Evolutionary conservation across 1,140 invertebrate genomes (phyloP).

Genomic region (Drosophila orosa): DNA sequence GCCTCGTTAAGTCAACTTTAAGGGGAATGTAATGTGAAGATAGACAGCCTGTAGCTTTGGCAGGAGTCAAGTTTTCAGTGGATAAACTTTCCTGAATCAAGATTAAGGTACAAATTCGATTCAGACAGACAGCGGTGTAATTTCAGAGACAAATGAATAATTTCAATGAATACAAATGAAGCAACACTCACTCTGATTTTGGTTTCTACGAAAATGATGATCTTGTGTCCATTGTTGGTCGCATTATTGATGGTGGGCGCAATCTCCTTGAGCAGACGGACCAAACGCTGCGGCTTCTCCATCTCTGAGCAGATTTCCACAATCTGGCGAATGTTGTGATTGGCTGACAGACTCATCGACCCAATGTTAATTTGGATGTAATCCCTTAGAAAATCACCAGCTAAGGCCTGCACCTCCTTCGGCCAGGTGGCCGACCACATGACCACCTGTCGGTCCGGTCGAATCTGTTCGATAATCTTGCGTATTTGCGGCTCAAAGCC

Average conservation of each 20-base stretch:
- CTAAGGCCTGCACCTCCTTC: slow-evolving; percentile 97
- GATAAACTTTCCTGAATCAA: no score
- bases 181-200: slow-evolving; percentile 90
- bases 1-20: not conserved
- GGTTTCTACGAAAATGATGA: slow-evolving; percentile 99
- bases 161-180: no score
- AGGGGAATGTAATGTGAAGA: not conserved
- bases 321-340: slow-evolving; percentile 99
- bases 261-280: slow-evolving; percentile 93
- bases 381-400: slow-evolving; percentile 97
- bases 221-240: slow-evolving; percentile 94
- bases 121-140: no score
- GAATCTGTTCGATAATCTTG: slow-evolving; percentile 98
- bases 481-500: slow-evolving; percentile 99
- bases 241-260: slow-evolving; percentile 85
- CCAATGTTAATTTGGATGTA: slow-evolving; percentile 98
- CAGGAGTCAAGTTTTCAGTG: no score
- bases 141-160: no score
- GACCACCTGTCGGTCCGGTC: slow-evolving; percentile 96
- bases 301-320: slow-evolving; percentile 96
- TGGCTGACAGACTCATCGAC: slow-evolving; percentile 95
- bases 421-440: slow-evolving; percentile 99
- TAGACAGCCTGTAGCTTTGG: not conserved
- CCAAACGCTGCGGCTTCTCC: slow-evolving; percentile 93
- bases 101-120: no score